Evolutionary conservation across 2,113 vertebrate species (phyloP), one percentile per base, ranked within the genome.

Genomic region (Plestiodon gilberti): DNA sequence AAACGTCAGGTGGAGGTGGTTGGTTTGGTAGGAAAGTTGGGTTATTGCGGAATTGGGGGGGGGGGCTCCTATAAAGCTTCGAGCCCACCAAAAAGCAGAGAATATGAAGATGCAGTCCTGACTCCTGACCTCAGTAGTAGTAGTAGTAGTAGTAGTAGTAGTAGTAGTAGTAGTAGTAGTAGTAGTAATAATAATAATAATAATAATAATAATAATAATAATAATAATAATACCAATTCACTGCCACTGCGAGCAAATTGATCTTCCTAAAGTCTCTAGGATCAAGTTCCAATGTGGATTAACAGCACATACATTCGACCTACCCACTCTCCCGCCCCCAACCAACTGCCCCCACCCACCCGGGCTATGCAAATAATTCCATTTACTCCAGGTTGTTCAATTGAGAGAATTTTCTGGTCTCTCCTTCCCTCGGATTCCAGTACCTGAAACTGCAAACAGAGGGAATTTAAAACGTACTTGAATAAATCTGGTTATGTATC

Each of bases 401-500:
- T 38, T 13, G 75, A 57, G 52, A 70, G 65, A 55, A 70, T 73
- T 38, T 64, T 25, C 28, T 38, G 75, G n/a, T 23, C 81, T 84
- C 52, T 11, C 90, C 82, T 55, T 4, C 25, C 59, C 30, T 59
- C 57, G n/a, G 35, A 94, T 91, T 74, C 90, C 88, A 7, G 81
- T 85, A 89, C 64, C 78, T 80, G 81, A 82, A 43, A 76, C 82
- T 81, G 71, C 57, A 79, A 25, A 15, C 57, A 74, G 64, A 2
- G n/a, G 69, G 59, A 20, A 81, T 87, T 87, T 87, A 55, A 81
- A 87, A 74, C 70, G 55, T 64, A 64, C 89, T 80, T 71, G 91
- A 81, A 94, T 93, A 93, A 94, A 95, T 95, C 94, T 94, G 82
- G 84, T 69, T 85, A 91, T 91, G 92, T 89, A 95, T 96, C 95